A percentile compares a stretch with the other conserved stretches of the same genome.
These are phyloP conservation scores for Mus spicilegus DNA, from an alignment of 2,113 vertebrate genomes.

Conservation along the genomic window DNA sequence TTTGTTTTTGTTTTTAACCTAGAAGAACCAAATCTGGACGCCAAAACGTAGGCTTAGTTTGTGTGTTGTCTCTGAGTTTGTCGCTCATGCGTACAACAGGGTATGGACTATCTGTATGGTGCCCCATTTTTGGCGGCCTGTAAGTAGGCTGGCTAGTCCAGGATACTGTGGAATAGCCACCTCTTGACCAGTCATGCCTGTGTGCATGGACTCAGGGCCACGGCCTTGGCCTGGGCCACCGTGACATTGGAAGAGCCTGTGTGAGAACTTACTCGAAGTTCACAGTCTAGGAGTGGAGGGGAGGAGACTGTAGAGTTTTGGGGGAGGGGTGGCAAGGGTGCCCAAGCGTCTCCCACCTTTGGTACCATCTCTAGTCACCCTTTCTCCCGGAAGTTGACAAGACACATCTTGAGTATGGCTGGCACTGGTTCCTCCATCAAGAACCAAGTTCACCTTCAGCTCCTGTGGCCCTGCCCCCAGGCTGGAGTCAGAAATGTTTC, in stretches of 20 bases:
- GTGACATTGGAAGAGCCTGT: background rate
- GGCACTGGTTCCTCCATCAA: background rate
- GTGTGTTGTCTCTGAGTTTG: conserved; percentile 54
- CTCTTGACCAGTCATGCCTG: background rate
- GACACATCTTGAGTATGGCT: background rate
- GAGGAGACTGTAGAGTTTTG: background rate
- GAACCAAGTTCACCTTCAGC: conserved; percentile 44
- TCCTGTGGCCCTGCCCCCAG: conserved; percentile 5
- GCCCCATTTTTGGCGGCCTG: background rate
- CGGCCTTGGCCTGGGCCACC: background rate
- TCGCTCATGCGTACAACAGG: conserved; percentile 61
- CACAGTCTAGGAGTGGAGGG: background rate
- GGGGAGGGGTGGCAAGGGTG: too few relatives aligned
- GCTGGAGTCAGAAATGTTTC: conserved; percentile 64
- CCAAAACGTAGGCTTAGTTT: background rate
- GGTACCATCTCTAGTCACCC: background rate
- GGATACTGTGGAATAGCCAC: background rate
- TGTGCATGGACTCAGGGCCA: background rate
- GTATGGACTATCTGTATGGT: conserved; percentile 6
- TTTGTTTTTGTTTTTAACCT: background rate
- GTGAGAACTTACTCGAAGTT: background rate
- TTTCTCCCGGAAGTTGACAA: conserved; percentile 26
- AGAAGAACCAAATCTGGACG: conserved; percentile 69
- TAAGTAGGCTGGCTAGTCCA: background rate
- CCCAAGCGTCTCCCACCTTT: background rate